These are phyloP conservation scores for Sylvia atricapilla DNA, from an alignment of 2,113 vertebrate genomes.

Conservation along the genomic window DNA sequence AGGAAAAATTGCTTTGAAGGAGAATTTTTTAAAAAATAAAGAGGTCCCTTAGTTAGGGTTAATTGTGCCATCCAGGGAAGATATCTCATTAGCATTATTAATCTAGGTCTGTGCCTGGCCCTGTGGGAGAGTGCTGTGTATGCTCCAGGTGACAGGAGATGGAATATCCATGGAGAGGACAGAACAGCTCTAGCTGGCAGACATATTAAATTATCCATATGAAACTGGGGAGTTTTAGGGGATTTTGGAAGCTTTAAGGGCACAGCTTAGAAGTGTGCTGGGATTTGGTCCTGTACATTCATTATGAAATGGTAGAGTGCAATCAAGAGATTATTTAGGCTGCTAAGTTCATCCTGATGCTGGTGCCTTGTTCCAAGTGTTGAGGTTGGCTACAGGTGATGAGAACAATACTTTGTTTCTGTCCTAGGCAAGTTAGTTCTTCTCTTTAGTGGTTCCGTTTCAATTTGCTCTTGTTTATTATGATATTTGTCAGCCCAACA, in stretches of 20 bases:
- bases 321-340: not conserved
- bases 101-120: not conserved
- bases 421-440: not conserved
- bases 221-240: not conserved
- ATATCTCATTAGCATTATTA: not conserved
- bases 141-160: not conserved
- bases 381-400: not conserved
- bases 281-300: not conserved
- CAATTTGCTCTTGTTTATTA: not conserved
- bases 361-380: not conserved
- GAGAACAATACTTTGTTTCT: not conserved
- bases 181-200: not conserved
- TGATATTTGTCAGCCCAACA: not conserved
- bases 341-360: not conserved
- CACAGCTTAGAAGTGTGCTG: not conserved
- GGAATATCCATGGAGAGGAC: not conserved
- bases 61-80: not conserved
- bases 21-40: not conserved
- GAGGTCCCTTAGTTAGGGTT: conserved; percentile 1
- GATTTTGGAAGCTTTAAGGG: not conserved
- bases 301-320: not conserved
- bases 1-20: conserved; percentile 12
- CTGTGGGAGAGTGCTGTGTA: not conserved
- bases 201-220: not conserved
- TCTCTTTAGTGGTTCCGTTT: not conserved